Evolutionary conservation across 2,888 invertebrate species (phyloP), one percentile per base, ranked within the genome.

Genomic region (Nephrotoma flavescens): DNA sequence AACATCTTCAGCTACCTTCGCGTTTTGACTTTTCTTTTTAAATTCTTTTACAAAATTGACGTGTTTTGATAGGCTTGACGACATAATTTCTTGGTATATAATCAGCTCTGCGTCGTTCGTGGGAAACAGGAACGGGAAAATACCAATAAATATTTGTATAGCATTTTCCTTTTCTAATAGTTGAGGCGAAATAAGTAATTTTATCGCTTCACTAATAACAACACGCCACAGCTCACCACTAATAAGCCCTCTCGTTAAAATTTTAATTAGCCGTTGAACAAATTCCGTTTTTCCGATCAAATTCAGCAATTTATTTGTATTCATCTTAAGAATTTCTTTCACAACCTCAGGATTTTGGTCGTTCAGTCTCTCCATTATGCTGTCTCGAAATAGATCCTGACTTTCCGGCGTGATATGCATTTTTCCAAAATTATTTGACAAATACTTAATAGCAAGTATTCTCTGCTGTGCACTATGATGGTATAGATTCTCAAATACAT

Each of bases 401-500:
- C 89, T 89, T 41, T 89, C 88, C 6, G 94, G 93, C 83, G 93
- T 92, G 0, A 92, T 90, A 89, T 92, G 92, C 31, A 94, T 90
- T 31, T 90, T 88, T 9, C 92, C 89, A 88, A 92, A 93, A 88
- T 94, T 93, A 87, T 93, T 92, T 0, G 94, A 91, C 9, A 97
- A 91, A 88, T 93, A 93, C 88, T 94, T 92, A 0, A 97, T 92
- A 0, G 96, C 96, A 89, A 94, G 92, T 2, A 94, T 91, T 88
- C 97, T 93, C 86, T 96, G 92, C 85, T 93, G 91, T 0, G 94
- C 90, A 89, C 94, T 95, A 0, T 94, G 92, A 90, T 97, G 96
- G 89, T 96, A 95, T 0, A 97, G 91, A 88, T 95, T 95, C 89
- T 95, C 94, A 89, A 95, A 94, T 0, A 95, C 92, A 86, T 93